Percentiles rank a stretch among this genome's conserved stretches.
Evolutionary conservation across 2,113 vertebrate genomes (phyloP).

Genomic region (Toxostoma redivivum): DNA sequence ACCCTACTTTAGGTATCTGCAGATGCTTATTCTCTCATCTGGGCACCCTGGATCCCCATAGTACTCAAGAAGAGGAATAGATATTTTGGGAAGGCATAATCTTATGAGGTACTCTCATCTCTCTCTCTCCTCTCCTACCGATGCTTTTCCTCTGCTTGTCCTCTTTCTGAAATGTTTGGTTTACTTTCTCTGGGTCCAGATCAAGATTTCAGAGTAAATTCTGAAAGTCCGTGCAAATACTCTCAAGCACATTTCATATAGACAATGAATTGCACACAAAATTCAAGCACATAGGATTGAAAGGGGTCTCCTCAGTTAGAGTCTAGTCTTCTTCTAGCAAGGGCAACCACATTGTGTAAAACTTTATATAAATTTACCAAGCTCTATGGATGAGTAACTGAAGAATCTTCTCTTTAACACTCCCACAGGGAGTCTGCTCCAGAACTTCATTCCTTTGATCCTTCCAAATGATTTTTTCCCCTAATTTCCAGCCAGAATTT

Average conservation of each 20-base stretch:
- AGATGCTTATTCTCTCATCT: background rate
- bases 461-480: background rate
- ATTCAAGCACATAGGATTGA: background rate
- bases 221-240: background rate
- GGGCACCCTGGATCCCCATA: background rate
- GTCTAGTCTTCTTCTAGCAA: background rate
- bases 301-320: background rate
- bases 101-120: background rate
- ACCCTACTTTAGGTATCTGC: background rate
- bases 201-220: background rate
- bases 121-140: background rate
- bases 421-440: background rate
- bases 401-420: background rate
- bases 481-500: background rate
- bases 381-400: background rate
- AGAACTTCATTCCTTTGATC: background rate
- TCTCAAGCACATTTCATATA: background rate
- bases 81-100: background rate
- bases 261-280: background rate
- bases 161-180: background rate
- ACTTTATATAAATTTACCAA: background rate
- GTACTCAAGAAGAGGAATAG: background rate
- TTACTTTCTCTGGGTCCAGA: background rate
- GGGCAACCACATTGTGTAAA: background rate
- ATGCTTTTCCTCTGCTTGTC: background rate